Base-by-base conservation (phyloP, 2,113 vertebrate species). In the Phyllostomus discolor region DNA sequence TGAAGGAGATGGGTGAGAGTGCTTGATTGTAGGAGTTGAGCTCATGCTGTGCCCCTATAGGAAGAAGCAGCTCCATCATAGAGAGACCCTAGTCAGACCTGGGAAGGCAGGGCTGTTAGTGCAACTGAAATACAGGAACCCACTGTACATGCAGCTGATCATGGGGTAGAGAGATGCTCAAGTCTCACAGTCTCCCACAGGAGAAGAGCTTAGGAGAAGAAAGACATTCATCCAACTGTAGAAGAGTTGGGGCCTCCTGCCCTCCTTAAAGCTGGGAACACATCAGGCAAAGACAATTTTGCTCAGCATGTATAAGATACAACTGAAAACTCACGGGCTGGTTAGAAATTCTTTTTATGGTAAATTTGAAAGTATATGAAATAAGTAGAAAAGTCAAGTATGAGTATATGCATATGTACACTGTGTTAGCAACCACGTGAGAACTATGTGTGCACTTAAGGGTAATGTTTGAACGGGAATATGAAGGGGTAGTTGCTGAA, bases 31-130 rank as follows among this genome's bases (percentile, higher is more conserved):
- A 57, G 28, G 69, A 64, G 15, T 4, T 3, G 3, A 67, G 57
- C 17, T 1, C 24, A 4, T 31, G 4, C 24, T 11, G 17, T 1
- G 0, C 24, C 59, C 28, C 17, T 31, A 0, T 41, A 80, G 69
- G 24, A 87, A 69, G 41, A 38, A 50, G 75, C 24, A 59, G 50
- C 1, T 0, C 59, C 43, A 1, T 69, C 12, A 0, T 15, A 35
- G 41, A 22, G 1, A 35, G 31, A 48, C 41, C 52, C 4, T 48
- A 48, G 26, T 66, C 75, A 90, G 73, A 88, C 48, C 33, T 62
- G 28, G 84, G 59, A 38, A 52, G 50, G 62, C 41, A 28, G 17
- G 67, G 7, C 41, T 43, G 26, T 67, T 2, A 12, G 9, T 75
- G 48, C 57, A 83, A 35, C 80, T 11, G 38, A 31, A 86, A 38